Evolutionary conservation across 2,113 vertebrate species (phyloP), one percentile per base, ranked within the genome.

Genomic region (Lucifuga dentata): DNA sequence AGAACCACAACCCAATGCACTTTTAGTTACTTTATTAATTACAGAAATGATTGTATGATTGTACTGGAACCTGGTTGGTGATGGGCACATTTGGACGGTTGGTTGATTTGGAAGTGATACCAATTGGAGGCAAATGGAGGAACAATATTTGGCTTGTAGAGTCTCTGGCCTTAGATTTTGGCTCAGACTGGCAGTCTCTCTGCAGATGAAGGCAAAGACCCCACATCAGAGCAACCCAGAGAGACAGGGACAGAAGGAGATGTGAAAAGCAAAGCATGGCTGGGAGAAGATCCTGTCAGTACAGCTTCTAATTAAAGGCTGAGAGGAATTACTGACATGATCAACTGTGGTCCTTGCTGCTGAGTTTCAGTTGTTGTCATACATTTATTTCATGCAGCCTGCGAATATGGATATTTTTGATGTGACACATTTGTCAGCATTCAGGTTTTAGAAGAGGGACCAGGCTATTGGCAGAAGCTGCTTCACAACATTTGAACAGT

Each of bases 61-160:
- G 66, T 12, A 33, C 51, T 73, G 33, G 41, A 68, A 35, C 62
- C 13, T 24, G 52, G 67, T 43, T n/a, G 11, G 26, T 29, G 26
- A 29, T 3, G 21, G 49, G 36, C 43, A 61, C 38, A 38, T 67
- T 19, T 43, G 33, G 44, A 51, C 35, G 45, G 21, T 32, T 43
- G 20, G 26, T 41, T 16, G 63, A 45, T 64, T 44, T 73, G 49
- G 24, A 19, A 2, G 24, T 52, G 35, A 29, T 29, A 5, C 26
- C n/a, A n/a, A n/a, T 32, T 23, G 16, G 12, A 33, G 20, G 58
- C 21, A 17, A 68, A 40, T 39, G 29, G 33, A 39, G 12, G 13
- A 48, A 8, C 3, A 29, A 7, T 29, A 3, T 29, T 29, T 29
- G 26, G 26, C 8, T 7, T 23, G 21, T 45, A 39, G 21, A 36